Evolutionary conservation across 2,888 invertebrate species (phyloP).

Genomic region (Lampropteryx suffumata): DNA sequence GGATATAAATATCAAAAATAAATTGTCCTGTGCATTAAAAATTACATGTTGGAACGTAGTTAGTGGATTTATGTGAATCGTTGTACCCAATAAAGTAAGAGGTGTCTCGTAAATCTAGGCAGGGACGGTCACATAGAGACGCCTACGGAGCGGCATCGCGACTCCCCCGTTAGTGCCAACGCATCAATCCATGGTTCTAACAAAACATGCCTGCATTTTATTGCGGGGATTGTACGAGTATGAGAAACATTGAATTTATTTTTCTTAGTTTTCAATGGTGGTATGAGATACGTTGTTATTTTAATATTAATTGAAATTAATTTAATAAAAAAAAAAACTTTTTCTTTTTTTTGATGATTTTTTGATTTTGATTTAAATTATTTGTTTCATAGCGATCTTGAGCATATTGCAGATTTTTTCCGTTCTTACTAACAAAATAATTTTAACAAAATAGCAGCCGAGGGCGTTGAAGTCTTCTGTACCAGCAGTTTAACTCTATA

Average conservation of each 20-base stretch:
- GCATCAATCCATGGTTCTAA: constrained; percentile 20
- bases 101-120: constrained; percentile 74
- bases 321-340: too few species aligned
- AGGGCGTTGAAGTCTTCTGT: constrained; percentile 20
- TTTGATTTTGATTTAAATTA: too few species aligned
- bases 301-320: too few species aligned
- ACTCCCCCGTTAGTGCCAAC: constrained; percentile 59
- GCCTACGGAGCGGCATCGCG: constrained; percentile 70
- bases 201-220: constrained; percentile 13
- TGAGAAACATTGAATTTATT: background rate
- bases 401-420: too few species aligned
- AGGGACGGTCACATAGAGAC: constrained; percentile 67
- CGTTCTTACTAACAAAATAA: too few species aligned
- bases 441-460: background rate
- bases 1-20: constrained; percentile 45
- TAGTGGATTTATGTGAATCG: constrained; percentile 75
- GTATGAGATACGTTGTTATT: too few species aligned
- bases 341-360: too few species aligned
- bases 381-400: too few species aligned
- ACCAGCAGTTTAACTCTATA: background rate
- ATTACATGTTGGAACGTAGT: constrained; percentile 54
- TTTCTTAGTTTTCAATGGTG: background rate
- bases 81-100: constrained; percentile 76
- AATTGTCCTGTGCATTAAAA: constrained; percentile 54
- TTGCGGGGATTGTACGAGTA: background rate